Evolutionary conservation across 2,888 invertebrate species (phyloP), one percentile per base, ranked within the genome.

Genomic region (Criorhina ranunculi): DNA sequence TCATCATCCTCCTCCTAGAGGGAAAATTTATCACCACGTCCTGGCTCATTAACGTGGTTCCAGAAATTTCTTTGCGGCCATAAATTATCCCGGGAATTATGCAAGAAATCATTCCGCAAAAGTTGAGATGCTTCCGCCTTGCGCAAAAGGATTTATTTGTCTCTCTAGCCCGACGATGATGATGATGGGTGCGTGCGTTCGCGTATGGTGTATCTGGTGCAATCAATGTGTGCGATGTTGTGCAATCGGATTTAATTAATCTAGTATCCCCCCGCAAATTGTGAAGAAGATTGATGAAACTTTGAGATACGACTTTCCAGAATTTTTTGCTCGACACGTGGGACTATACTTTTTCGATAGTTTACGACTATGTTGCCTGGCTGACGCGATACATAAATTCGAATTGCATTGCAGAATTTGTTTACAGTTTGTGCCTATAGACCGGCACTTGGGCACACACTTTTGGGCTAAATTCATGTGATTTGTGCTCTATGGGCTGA

Each of bases 111-210:
- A 75, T 83, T 75, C 53, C 31, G 5, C 1, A 31, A 24, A n/a
- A 66, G 40, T 66, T 49, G 15, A 55, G 17, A 66, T 53, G 69
- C 80, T 80, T 80, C 79, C 85, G 85, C 75, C 80, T 85, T 70
- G 46, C 66, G 70, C 85, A 76, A 85, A 79, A 80, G 85, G 85
- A 85, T 80, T 85, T 85, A 85, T 85, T 75, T 85, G 85, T 80
- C 66, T 79, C 59, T 42, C 51, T 17, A 51, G 53, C 51, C 3
- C n/a, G 4, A 40, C 53, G 55, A 64, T 53, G 29, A 55, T 5
- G 69, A 59, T 59, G 42, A 59, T 66, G 75, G 35, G 44, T 37
- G 12, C 33, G 46, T 40, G 51, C 42, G 12, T 62, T 33, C 9
- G 31, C 67, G 31, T 29, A 42, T 33, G 37, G n/a, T 64, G 57